phyloP scores from a whole-genome alignment of 2,888 invertebrate species.

The Blastobasis lacticolella region DNA sequence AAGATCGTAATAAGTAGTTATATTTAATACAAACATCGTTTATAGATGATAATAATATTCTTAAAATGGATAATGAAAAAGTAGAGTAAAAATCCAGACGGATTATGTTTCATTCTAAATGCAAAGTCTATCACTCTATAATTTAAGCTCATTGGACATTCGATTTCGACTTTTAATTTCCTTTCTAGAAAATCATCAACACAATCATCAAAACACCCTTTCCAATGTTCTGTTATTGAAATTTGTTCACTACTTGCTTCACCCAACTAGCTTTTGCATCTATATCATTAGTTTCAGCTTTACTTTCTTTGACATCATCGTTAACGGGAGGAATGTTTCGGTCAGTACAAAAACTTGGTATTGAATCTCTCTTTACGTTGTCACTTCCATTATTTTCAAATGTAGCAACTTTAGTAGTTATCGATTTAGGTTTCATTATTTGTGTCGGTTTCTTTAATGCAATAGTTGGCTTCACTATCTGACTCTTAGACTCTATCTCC shows the following conservation, averaged over 20 bases:
- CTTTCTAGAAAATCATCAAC: no score
- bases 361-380: constrained; percentile 26
- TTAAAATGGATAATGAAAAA: constrained; percentile 29
- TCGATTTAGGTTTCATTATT: constrained; percentile 46
- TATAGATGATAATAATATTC: neutral
- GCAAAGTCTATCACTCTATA: constrained; percentile 35
- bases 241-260: constrained; percentile 81
- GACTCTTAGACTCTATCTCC: constrained; percentile 58
- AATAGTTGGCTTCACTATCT: constrained; percentile 31
- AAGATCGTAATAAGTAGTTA: constrained; percentile 9
- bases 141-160: constrained; percentile 49
- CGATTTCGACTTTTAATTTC: no score
- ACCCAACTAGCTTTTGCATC: constrained; percentile 79
- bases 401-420: constrained; percentile 55
- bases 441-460: constrained; percentile 39
- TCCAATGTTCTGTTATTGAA: constrained; percentile 36
- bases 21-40: neutral
- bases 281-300: constrained; percentile 22
- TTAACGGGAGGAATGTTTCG: constrained; percentile 32
- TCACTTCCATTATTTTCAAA: constrained; percentile 48
- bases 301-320: constrained; percentile 31
- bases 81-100: constrained; percentile 50
- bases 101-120: constrained; percentile 42
- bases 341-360: constrained; percentile 27
- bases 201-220: no score